A percentile compares a stretch with the other conserved stretches of the same genome.
These are phyloP conservation scores for Enteromius trimaculatus DNA, from an alignment of 2,797 vertebrate genomes.

Conservation along the genomic window DNA sequence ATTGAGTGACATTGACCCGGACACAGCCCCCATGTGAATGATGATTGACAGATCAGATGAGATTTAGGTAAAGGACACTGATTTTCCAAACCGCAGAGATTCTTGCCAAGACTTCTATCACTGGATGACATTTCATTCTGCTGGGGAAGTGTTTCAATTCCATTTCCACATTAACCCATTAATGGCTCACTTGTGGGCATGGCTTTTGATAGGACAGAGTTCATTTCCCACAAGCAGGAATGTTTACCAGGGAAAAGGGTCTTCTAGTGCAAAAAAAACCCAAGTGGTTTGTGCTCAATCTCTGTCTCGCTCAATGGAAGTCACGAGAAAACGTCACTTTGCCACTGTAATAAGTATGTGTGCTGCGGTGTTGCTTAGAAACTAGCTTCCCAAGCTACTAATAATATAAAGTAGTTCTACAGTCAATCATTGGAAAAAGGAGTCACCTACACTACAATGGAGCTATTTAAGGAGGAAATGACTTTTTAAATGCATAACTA, in stretches of 20 bases:
- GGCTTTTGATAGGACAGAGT: constrained; percentile 32
- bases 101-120: constrained; percentile 43
- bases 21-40: constrained; percentile 33
- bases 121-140: constrained; percentile 56
- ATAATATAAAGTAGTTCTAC: neutral
- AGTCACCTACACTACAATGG: neutral
- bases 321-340: constrained; percentile 2
- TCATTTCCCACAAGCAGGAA: constrained; percentile 22
- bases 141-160: constrained; percentile 52
- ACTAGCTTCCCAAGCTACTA: constrained; percentile 13
- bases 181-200: constrained; percentile 17
- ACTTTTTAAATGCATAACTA: neutral
- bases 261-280: constrained; percentile 4
- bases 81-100: constrained; percentile 37
- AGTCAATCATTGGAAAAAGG: neutral
- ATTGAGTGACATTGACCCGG: constrained; percentile 31
- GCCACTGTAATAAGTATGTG: constrained; percentile 11
- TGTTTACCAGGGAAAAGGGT: neutral
- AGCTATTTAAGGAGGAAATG: neutral
- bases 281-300: neutral
- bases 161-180: constrained; percentile 55
- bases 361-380: constrained; percentile 17
- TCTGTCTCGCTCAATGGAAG: constrained; percentile 12
- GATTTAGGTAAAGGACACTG: constrained; percentile 49
- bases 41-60: constrained; percentile 54